phyloP scores from a whole-genome alignment of 2,113 vertebrate genomes.

The Dipodomys stephensi region DNA sequence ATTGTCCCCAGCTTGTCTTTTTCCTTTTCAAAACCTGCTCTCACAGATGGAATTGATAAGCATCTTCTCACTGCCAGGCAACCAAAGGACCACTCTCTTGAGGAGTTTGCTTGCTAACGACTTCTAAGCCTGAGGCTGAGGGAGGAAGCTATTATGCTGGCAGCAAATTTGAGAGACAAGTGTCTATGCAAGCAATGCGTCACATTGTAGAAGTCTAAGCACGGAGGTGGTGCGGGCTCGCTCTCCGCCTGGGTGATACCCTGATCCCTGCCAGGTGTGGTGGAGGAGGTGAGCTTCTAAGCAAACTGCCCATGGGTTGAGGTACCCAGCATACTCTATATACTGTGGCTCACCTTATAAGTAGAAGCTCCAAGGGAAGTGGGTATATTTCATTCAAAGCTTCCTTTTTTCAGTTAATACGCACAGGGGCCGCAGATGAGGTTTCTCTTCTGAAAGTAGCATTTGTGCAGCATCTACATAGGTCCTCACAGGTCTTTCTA shows the following conservation, averaged over 20 bases:
- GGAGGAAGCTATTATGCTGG: background rate
- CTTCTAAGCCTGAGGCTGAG: background rate
- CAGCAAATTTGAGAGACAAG: background rate
- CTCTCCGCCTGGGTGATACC: background rate
- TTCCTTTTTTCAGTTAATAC: background rate
- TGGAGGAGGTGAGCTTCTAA: background rate
- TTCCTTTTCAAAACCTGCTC: background rate
- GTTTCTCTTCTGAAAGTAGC: background rate
- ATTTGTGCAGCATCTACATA: background rate
- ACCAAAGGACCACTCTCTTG: background rate
- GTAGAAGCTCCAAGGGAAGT: background rate
- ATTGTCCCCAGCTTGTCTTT: background rate
- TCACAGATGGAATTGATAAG: background rate
- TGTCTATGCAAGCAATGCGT: background rate
- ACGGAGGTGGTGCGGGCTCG: background rate
- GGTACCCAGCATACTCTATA: background rate
- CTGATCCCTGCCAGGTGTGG: background rate
- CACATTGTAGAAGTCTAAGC: background rate
- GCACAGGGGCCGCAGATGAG: background rate
- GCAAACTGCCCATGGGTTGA: background rate
- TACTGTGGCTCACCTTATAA: background rate
- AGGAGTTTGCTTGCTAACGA: background rate
- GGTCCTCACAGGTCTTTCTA: background rate
- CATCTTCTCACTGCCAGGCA: background rate
- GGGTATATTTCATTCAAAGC: background rate